Conservation (phyloP, 2,888 invertebrate genomes). For the Tanaodytes sp. region DNA sequence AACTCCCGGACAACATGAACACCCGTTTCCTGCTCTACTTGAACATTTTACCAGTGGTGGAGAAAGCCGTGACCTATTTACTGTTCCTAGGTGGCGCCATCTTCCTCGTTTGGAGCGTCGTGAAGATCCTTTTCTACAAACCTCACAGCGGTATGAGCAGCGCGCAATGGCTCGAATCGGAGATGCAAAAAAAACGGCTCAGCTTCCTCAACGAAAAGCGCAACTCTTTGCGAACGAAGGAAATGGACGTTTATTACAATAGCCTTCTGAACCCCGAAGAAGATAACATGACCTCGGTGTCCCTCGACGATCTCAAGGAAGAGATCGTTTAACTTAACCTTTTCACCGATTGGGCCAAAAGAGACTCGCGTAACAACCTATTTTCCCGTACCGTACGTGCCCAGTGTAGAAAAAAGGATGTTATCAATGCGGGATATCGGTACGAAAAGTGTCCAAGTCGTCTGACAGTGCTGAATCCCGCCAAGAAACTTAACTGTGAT, state of each 20-base stretch:
- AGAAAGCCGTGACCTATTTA: constrained; percentile 76
- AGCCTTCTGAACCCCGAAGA: constrained; percentile 67
- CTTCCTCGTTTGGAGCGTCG: constrained; percentile 75
- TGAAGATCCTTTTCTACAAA: constrained; percentile 64
- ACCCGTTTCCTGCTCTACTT: constrained; percentile 82
- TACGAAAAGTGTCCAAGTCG: no score
- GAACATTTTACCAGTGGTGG: constrained; percentile 80
- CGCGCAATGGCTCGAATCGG: constrained; percentile 63
- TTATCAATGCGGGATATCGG: no score
- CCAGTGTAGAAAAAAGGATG: no score
- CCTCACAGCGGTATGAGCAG: constrained; percentile 54
- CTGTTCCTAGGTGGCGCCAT: constrained; percentile 74
- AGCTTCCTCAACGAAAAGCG: constrained; percentile 63
- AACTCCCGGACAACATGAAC: constrained; percentile 78
- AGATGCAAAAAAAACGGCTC: constrained; percentile 63
- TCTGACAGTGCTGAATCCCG: no score
- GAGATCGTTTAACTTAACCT: constrained; percentile 36
- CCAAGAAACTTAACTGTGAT: no score
- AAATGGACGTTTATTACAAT: constrained; percentile 72
- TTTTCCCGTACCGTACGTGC: no score
- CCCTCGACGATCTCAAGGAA: constrained; percentile 49
- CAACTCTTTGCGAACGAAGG: constrained; percentile 62
- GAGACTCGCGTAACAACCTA: background rate
- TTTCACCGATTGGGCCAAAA: background rate
- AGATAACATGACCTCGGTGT: constrained; percentile 45